Evolutionary conservation across 2,797 vertebrate genomes (phyloP), one percentile per base, ranked within the genome.

Genomic region (Chelon labrosus): DNA sequence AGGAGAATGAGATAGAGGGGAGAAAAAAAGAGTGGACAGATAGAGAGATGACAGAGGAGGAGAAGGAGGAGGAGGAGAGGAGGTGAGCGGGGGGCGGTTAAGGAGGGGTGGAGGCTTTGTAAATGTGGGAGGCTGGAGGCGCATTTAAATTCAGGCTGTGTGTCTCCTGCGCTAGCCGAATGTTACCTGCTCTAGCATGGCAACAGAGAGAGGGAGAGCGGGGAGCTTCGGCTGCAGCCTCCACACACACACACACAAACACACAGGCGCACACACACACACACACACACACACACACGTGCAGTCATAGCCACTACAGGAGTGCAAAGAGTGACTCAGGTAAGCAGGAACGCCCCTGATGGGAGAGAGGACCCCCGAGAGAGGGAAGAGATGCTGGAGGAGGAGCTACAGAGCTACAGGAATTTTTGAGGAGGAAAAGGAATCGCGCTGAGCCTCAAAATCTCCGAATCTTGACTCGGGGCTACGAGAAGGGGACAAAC

Each of bases 71-170:
- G 41, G 69, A 52, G 53, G 7, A 20, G n/a, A 2, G 6, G 46
- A 66, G 65, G 22, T 16, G 41, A n/a, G 41, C 5, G 41, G 69
- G 65, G 27, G 2, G 70, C 5, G 68, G 71, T 54, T 41, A 31
- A 74, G 79, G 67, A 73, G 71, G 76, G 84, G 73, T 67, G 83
- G 85, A 67, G 82, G 75, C 61, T 85, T 84, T 85, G 68, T 85
- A 80, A 84, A 83, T 80, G 64, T 22, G 72, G 80, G 81, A 74
- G 72, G 85, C 85, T 86, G 77, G 85, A 89, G 77, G 79, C 85
- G 46, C 90, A 94, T 94, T 94, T 93, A 82, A 92, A 95, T 94
- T 94, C 92, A 92, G 88, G 61, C 88, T 85, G 92, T 91, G 89
- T 91, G 90, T 92, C 88, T 93, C 88, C 91, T 93, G 92, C 90